Evolutionary conservation across 2,888 invertebrate genomes (phyloP), one percentile per base, ranked within the genome.

Genomic region (Hirtodrosophila histrioides): DNA sequence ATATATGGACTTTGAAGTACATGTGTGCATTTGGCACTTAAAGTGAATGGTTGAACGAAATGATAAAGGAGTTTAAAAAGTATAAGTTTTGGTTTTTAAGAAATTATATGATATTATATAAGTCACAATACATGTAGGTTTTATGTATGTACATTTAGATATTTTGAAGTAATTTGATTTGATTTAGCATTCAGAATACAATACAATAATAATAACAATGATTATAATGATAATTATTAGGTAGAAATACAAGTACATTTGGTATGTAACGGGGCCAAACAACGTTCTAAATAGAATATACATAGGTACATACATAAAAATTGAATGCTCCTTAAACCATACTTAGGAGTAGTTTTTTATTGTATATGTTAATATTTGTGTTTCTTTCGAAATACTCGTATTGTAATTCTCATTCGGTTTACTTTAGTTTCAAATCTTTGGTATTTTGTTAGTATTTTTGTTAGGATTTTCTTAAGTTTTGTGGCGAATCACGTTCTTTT

Each of bases 1-100:
- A 9, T 24, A 9, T 49, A 49, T 37, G 8, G 12, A 6, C 6
- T 41, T 24, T 31, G 0, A 36, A 23, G 24, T 36, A 11, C 3
- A 41, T 55, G 39, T 37, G 53, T 71, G 65, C 69, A 71, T 69
- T 69, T 69, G 69, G 69, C 69, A 69, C 69, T 71, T 40, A 40
- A 69, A 36, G 64, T 54, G 50, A 70, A 50, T 55, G 12, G 27
- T 27, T 12, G 35, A 49, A 49, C 35, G 33, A 44, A 33, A 12
- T 17, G 24, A 56, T 40, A 41, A 45, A 33, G 17, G 17, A 17
- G 17, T 1, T 17, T 17, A 17, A 17, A 17, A 17, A 17, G 17
- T 17, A 17, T n/a, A n/a, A n/a, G n/a, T n/a, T n/a, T n/a, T n/a
- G n/a, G n/a, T n/a, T n/a, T n/a, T n/a, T n/a, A n/a, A n/a, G n/a